Evolutionary conservation across 1,140 invertebrate species (phyloP), one percentile per base, ranked within the genome.

Genomic region (Watersipora subatra): DNA sequence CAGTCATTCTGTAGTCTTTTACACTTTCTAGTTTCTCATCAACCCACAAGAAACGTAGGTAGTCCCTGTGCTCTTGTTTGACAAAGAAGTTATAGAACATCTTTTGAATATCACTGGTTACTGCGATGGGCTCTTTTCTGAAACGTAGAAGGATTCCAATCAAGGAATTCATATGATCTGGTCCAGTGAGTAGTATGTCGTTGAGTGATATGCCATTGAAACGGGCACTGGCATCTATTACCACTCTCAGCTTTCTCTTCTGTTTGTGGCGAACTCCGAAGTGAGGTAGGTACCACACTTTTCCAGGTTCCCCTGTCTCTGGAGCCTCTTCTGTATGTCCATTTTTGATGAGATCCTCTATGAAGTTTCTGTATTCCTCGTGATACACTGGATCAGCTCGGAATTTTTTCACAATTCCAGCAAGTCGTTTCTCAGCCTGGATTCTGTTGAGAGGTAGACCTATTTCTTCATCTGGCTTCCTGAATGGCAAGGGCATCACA

Each of bases 111-210:
- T 64, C 63, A 20, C 30, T 27, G n/a, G 26, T 57, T 2, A 69
- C 20, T n/a, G 68, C 68, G 19, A 68, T 67, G 58, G 12, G 17
- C 2, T 62, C 25, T 22, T 55, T 15, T 15, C 70, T 64, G 46
- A 73, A 74, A 0, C 68, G 62, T 1, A 71, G 26, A 0, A 74
- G 62, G 7, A 72, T 65, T 2, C 66, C 70, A 20, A 69, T 19
- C 0, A 72, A 46, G 20, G 61, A 68, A 55, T 57, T 73, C 69
- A 81, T 78, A 0, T 82, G 46, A 64, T 74, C 74, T 17, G 81
- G 78, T 3, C 73, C 73, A 3, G 59, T 0, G n/a, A 69, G 59
- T 20, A 73, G 57, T 0, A 63, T n/a, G 25, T 66, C 30, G 57
- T 75, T 76, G 0, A 76, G 63, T 15, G 73, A 76, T n/a, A 66